phyloP scores from a whole-genome alignment of 2,797 vertebrate genomes.

The Cynopterus sphinx region DNA sequence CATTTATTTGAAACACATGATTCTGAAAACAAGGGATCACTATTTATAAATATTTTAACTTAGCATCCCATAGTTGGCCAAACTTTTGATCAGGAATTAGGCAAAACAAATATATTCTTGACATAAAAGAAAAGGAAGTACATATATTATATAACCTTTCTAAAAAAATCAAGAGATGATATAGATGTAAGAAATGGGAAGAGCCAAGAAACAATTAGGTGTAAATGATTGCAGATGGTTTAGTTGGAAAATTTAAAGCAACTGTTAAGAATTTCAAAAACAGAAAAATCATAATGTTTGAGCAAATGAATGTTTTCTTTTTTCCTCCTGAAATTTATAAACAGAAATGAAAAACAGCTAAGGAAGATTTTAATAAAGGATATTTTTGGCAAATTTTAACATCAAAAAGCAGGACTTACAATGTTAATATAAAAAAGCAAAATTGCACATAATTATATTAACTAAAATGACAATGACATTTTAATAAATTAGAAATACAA shows the following conservation, averaged over 20 bases:
- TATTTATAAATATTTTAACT: background rate
- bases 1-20: background rate
- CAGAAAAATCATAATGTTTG: background rate
- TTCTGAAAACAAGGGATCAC: background rate
- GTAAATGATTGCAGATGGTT: background rate
- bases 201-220: background rate
- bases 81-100: background rate
- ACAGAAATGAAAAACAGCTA: background rate
- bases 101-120: background rate
- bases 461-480: background rate
- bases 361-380: background rate
- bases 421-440: background rate
- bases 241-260: background rate
- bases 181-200: background rate
- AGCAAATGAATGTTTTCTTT: background rate
- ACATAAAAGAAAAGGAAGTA: background rate
- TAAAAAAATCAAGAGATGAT: background rate
- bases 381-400: background rate
- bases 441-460: background rate
- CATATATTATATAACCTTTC: background rate
- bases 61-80: background rate
- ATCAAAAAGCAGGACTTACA: background rate
- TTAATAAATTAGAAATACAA: background rate
- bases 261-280: slow-evolving; percentile 12
- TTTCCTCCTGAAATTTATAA: background rate